Base-by-base conservation (phyloP, 2,888 invertebrate genomes). In the Lampropteryx suffumata region DNA sequence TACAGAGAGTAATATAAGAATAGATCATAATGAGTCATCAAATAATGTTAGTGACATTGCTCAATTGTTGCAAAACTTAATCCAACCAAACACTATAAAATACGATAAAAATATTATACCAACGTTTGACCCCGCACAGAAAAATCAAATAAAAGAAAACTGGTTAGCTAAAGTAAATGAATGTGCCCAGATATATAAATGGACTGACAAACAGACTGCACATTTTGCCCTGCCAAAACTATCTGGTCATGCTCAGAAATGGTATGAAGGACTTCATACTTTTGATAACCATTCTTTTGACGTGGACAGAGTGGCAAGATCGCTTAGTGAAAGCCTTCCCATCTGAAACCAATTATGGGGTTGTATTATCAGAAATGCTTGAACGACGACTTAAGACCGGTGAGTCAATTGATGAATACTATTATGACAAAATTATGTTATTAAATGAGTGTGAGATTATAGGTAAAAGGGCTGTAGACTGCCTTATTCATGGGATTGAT, bases 91-190 rank as follows among this genome's bases (percentile, higher is more conserved):
- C 5, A 21, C 21, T 21, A 21, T 21, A 5, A 21, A 21, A 21
- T 21, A 21, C 5, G 21, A 21, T 21, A 56, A 47, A 12, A 60
- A 57, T 44, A 55, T 57, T 8, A 54, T 60, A 34, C 57, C 57
- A 14, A 27, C 12, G 6, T 60, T 60, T 47, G 60, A 60, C 36
- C 57, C 57, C 6, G n/a, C 45, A 4, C 28, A 39, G 8, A 60
- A 57, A 21, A 55, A 55, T 12, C 60, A 60, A 28, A 41, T 30
- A 11, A 52, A 58, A 10, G 55, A 58, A 9, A 11, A 4, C 13
- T 60, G 59, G 63, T 47, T 61, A 43, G 43, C 29, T 2, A 59
- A 59, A 26, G 57, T 62, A 1, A 59, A 61, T 24, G 49, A 57
- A 29, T 56, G 59, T 10, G 50, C 59, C 3, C 17, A 46, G 13